Conservation (phyloP, 2,113 vertebrate species). For the Turdus rufiventris region DNA sequence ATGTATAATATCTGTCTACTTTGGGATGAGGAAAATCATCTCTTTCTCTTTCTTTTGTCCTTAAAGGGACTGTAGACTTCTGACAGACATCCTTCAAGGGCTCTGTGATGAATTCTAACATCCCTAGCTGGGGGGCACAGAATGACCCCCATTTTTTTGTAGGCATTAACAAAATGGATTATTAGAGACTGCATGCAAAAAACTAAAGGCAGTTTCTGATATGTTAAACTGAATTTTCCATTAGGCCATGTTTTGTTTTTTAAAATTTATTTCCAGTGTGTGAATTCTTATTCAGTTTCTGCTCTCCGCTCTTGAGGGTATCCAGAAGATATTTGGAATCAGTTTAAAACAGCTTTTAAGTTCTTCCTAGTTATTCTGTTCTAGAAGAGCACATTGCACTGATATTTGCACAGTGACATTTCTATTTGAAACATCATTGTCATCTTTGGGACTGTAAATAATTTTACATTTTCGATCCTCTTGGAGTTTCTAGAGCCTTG, state of each 20-base stretch:
- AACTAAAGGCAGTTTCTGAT: background rate
- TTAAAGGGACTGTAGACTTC: background rate
- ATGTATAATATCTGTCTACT: background rate
- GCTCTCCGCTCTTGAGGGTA: background rate
- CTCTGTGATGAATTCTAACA: background rate
- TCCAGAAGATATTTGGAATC: background rate
- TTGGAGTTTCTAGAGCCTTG: background rate
- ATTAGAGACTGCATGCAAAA: background rate
- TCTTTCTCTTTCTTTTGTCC: background rate
- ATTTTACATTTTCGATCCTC: background rate
- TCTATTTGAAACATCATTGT: background rate
- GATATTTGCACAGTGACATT: background rate
- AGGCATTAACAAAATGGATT: background rate
- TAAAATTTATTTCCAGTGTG: background rate
- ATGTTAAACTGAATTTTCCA: background rate
- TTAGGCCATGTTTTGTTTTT: background rate
- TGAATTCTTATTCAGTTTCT: background rate
- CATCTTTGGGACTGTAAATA: background rate
- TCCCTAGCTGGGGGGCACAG: background rate
- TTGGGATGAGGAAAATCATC: background rate
- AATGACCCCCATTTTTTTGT: background rate
- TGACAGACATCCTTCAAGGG: background rate
- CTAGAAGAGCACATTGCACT: background rate
- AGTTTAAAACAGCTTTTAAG: background rate
- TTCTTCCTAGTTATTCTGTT: background rate